These are phyloP conservation scores for Poeciliopsis prolifica DNA, from an alignment of 2,113 vertebrate species.

Conservation along the genomic window DNA sequence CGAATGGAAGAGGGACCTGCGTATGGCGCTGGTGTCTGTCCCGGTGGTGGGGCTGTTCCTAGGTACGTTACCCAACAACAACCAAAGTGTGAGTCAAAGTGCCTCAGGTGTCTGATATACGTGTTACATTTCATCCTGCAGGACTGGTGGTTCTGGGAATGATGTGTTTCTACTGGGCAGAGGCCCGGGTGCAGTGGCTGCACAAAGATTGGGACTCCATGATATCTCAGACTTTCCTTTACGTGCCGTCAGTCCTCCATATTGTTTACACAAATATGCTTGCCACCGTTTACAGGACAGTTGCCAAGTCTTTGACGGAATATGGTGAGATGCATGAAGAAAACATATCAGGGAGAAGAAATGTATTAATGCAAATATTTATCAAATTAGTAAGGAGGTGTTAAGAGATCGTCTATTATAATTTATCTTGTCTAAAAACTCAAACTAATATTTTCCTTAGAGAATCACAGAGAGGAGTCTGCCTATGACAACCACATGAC, in stretches of 20 bases:
- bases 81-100: background rate
- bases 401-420: too few relatives aligned
- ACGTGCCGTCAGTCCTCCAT: constrained; percentile 79
- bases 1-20: constrained; percentile 76
- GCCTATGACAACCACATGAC: constrained; percentile 81
- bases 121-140: constrained; percentile 17
- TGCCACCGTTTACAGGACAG: constrained; percentile 71
- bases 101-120: fast-evolving
- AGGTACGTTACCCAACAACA: constrained; percentile 33
- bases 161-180: constrained; percentile 79
- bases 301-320: constrained; percentile 78
- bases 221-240: constrained; percentile 67
- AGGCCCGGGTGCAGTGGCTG: constrained; percentile 65
- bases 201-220: constrained; percentile 67
- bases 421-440: background rate
- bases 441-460: constrained; percentile 34
- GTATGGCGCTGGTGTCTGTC: constrained; percentile 77
- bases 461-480: constrained; percentile 85
- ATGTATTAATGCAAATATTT: background rate
- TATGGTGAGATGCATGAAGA: constrained; percentile 73
- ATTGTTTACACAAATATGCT: constrained; percentile 80
- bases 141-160: constrained; percentile 79
- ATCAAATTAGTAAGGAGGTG: too few relatives aligned
- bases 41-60: constrained; percentile 80
- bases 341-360: background rate